Conservation (phyloP, 2,888 invertebrate species). For the Electrophaes corylata region DNA sequence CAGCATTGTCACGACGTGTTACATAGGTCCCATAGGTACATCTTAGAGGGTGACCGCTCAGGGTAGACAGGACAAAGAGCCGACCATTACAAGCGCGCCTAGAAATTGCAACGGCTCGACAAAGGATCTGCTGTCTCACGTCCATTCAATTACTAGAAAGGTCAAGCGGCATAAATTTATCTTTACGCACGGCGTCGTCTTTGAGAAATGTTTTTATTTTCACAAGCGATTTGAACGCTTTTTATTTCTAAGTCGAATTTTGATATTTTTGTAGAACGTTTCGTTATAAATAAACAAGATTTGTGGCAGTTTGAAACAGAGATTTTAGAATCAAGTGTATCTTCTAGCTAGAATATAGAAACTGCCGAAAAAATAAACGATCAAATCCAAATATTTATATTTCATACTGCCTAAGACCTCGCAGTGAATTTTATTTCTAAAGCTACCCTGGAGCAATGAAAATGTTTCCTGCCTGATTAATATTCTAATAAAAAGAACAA, state of each 20-base stretch:
- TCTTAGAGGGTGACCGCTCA: constrained; percentile 44
- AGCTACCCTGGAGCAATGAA: constrained; percentile 17
- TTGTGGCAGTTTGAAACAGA: background rate
- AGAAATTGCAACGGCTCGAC: constrained; percentile 61
- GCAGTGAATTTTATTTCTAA: constrained; percentile 19
- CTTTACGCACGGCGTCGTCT: constrained; percentile 27
- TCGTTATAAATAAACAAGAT: background rate
- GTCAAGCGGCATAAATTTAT: constrained; percentile 53
- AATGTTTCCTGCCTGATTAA: constrained; percentile 26
- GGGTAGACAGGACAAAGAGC: constrained; percentile 56
- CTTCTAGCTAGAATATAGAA: background rate
- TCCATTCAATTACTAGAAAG: constrained; percentile 68
- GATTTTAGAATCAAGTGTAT: background rate
- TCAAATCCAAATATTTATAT: constrained; percentile 1
- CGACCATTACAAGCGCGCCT: constrained; percentile 55
- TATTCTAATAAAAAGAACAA: constrained; percentile 29
- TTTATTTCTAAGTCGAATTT: constrained; percentile 6
- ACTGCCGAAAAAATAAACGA: background rate
- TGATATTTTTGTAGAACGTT: background rate
- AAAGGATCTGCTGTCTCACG: constrained; percentile 68
- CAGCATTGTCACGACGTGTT: constrained; percentile 10
- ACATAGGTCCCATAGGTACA: constrained; percentile 40
- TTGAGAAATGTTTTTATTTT: constrained; percentile 31
- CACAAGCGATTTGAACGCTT: constrained; percentile 24
- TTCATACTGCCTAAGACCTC: constrained; percentile 4